These are phyloP conservation scores for Eupithecia centaureata DNA, from an alignment of 2,888 invertebrate genomes.

Conservation along the genomic window DNA sequence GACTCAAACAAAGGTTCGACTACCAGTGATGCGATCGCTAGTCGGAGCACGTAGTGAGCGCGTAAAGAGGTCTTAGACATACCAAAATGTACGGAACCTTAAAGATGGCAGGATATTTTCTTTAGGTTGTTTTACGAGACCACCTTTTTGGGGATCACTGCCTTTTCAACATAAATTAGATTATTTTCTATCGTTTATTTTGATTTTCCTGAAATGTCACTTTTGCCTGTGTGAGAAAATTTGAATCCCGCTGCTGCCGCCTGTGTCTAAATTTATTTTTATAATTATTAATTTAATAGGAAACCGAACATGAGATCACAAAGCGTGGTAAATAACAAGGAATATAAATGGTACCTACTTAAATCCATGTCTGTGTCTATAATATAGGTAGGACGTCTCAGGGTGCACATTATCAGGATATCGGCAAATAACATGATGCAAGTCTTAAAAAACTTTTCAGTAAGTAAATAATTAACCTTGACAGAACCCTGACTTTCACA, in stretches of 20 bases:
- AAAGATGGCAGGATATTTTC: neutral
- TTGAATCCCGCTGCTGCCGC: no score
- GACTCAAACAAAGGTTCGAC: neutral
- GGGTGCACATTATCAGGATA: no score
- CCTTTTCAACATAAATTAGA: neutral
- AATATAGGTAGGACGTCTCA: no score
- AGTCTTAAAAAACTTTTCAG: neutral
- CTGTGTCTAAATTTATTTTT: no score
- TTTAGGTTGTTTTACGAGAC: neutral
- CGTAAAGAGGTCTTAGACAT: neutral
- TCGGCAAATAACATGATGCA: neutral
- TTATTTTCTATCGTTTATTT: neutral
- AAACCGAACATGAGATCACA: no score
- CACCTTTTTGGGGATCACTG: neutral
- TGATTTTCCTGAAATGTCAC: neutral
- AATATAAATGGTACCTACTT: no score
- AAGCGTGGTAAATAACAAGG: no score
- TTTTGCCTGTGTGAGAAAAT: neutral
- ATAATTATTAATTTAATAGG: no score
- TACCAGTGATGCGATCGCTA: neutral
- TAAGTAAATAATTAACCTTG: neutral
- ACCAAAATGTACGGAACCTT: neutral
- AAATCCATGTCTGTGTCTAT: no score
- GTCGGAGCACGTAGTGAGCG: neutral
- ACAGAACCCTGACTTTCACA: neutral